Base-by-base conservation (phyloP, 2,888 invertebrate genomes). In the Aspidapion aeneum region DNA sequence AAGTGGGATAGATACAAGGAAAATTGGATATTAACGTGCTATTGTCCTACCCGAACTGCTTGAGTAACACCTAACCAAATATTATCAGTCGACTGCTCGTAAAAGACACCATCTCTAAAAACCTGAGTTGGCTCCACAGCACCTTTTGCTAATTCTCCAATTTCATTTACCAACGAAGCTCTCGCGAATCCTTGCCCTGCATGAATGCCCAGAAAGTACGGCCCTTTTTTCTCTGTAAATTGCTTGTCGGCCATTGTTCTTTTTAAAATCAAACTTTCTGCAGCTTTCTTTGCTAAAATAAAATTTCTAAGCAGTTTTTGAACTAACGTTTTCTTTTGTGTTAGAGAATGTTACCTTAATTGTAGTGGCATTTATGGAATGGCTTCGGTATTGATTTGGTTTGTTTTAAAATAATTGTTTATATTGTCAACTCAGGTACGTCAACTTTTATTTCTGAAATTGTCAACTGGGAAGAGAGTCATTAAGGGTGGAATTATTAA, bases 111-210 rank as follows among this genome's bases (percentile, higher is more conserved):
- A 35, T 5, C 18, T 75, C 90, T 91, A 87, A 90, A 93, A 12
- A 90, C 91, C 75, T 84, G 80, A 35, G 93, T 89, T 55, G 84
- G 81, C 74, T 86, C 83, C 0, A 87, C 86, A n/a, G 88, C 82
- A 51, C 84, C 81, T 67, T 85, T 84, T 5, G 87, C 66, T 20
- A 93, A 82, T 74, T 86, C 85, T 1, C 96, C 95, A 60, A 81
- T 78, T 1, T 82, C 78, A 62, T 84, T 80, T 1, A 95, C 90
- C 21, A 96, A 80, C 1, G 91, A 95, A 5, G 93, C 94, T 68
- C 96, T 82, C 0, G 87, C 93, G 81, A 95, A 95, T 9, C 90
- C 90, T 1, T 94, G 94, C 1, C 96, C 96, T 52, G 96, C 96
- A 81, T 97, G 97, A 17, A 96, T 92, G 61, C 94, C 94, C 74